phyloP scores from a whole-genome alignment of 2,888 invertebrate species.

The Cantharis nigra region DNA sequence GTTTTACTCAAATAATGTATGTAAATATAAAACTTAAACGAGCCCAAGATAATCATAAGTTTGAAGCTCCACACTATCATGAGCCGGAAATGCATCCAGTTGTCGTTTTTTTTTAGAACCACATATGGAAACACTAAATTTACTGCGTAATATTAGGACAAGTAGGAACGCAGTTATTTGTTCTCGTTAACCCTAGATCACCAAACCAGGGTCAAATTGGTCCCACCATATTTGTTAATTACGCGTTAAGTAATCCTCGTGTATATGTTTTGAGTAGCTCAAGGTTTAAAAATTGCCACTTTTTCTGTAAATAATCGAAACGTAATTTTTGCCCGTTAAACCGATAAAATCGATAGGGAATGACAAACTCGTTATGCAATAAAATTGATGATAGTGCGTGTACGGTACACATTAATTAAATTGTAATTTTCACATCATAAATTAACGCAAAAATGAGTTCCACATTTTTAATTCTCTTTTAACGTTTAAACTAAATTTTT shows the following conservation, averaged over 20 bases:
- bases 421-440: neutral
- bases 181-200: neutral
- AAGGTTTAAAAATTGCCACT: too few species aligned
- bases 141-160: conserved; percentile 8
- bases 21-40: conserved; percentile 9
- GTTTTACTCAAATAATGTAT: neutral
- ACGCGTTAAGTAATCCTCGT: neutral
- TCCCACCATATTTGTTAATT: neutral
- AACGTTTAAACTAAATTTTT: neutral
- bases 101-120: conserved; percentile 9
- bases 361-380: neutral
- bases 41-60: conserved; percentile 1
- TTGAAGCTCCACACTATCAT: conserved; percentile 18
- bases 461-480: neutral
- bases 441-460: neutral
- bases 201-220: neutral
- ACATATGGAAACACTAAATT: conserved; percentile 14
- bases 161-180: neutral
- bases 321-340: too few species aligned
- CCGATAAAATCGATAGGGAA: neutral
- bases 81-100: conserved; percentile 32
- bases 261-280: too few species aligned
- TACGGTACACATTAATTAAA: neutral
- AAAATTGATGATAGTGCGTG: neutral
- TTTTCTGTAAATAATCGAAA: too few species aligned